Percentiles rank a stretch among this genome's conserved stretches.
phyloP scores from a whole-genome alignment of 2,113 vertebrate species.

The Coregonus clupeaformis region DNA sequence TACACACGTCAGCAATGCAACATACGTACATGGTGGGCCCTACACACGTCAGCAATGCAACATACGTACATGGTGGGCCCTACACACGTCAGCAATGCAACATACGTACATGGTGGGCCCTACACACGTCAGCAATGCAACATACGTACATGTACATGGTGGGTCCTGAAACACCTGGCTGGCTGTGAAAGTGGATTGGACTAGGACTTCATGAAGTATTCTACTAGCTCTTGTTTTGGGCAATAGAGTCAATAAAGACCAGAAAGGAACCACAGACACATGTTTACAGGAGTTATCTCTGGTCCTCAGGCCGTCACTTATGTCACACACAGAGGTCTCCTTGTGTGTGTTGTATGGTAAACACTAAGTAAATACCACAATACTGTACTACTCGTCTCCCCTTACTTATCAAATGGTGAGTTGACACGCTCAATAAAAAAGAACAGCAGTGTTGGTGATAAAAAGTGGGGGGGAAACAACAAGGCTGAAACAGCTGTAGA shows the following conservation, averaged over 20 bases:
- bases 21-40: too few species aligned
- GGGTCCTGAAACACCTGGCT: neutral
- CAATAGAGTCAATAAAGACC: neutral
- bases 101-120: neutral
- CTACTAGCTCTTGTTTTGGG: neutral
- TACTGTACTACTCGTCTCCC: constrained; percentile 1
- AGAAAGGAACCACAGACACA: neutral
- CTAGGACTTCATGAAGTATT: neutral
- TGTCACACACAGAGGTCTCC: neutral
- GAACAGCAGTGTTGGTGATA: constrained; percentile 17
- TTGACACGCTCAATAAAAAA: constrained; percentile 22
- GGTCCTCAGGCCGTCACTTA: neutral
- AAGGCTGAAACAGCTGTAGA: constrained; percentile 14
- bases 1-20: neutral
- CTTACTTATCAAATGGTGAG: neutral
- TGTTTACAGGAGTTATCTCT: constrained; percentile 14
- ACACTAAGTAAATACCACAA: neutral
- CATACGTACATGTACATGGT: neutral
- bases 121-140: neutral
- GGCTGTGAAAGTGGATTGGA: neutral
- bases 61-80: neutral
- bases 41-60: too few species aligned
- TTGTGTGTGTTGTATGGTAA: neutral
- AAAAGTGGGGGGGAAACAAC: constrained; percentile 44
- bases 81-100: neutral